Evolutionary conservation across 35 echinoderm and acorn worm species (phyloP).

Genomic region (Diadema setosum): DNA sequence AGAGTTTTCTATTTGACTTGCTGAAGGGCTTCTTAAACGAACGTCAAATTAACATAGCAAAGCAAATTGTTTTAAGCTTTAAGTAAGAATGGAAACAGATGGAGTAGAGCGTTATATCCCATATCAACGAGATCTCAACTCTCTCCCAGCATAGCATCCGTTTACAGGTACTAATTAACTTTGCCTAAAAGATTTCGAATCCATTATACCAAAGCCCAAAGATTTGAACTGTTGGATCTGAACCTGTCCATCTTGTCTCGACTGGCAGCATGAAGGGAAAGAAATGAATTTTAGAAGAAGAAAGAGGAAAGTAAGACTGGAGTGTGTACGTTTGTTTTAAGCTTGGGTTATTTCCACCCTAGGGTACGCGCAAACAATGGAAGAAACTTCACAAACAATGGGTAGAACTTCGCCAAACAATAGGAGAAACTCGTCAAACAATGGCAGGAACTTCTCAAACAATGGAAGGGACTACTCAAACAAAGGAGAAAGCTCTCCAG

Average conservation of each 20-base stretch:
- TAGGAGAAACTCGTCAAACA: background rate
- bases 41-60: too few species aligned
- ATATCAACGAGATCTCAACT: too few species aligned
- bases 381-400: background rate
- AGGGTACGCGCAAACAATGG: background rate
- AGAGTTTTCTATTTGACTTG: too few species aligned
- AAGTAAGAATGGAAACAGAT: too few species aligned
- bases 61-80: too few species aligned
- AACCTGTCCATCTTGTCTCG: too few species aligned
- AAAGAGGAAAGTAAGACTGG: background rate
- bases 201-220: background rate
- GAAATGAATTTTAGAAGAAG: background rate
- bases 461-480: background rate
- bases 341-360: background rate
- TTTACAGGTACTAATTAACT: background rate
- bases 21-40: too few species aligned
- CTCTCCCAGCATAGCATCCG: background rate
- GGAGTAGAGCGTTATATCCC: too few species aligned
- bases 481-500: background rate
- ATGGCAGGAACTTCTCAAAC: conserved; percentile 9
- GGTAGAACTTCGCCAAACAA: background rate
- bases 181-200: background rate
- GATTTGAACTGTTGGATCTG: too few species aligned
- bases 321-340: conserved; percentile 8
- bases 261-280: too few species aligned